phyloP scores from a whole-genome alignment of 2,888 invertebrate species.

The Drosophila testacea region DNA sequence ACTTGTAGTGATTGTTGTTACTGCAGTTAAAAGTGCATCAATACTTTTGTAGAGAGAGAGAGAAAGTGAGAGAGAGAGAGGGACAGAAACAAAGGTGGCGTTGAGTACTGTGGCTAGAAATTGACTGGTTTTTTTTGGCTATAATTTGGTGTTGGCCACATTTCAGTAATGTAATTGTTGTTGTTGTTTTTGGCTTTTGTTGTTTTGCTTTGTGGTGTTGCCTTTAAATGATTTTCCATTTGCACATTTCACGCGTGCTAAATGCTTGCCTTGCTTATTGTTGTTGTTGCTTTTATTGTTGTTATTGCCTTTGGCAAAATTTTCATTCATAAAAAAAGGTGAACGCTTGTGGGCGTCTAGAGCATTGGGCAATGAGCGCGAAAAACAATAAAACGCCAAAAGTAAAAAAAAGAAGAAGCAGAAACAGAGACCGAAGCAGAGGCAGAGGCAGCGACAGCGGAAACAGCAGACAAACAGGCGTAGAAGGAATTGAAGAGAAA shows the following conservation, averaged over 20 bases:
- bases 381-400: conserved; percentile 74
- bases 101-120: conserved; percentile 27
- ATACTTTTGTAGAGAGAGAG: background rate
- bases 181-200: conserved; percentile 18
- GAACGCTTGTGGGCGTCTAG: conserved; percentile 64
- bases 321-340: conserved; percentile 78
- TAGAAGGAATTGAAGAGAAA: conserved; percentile 19
- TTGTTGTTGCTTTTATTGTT: conserved; percentile 34
- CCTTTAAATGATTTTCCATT: conserved; percentile 78
- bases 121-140: conserved; percentile 60
- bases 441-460: conserved; percentile 35
- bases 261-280: conserved; percentile 50
- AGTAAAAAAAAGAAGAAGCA: conserved; percentile 15
- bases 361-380: conserved; percentile 40
- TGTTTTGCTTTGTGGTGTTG: conserved; percentile 46
- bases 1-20: background rate
- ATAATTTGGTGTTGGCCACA: conserved; percentile 39
- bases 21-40: conserved; percentile 8
- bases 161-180: conserved; percentile 28
- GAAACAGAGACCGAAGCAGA: conserved; percentile 3
- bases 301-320: conserved; percentile 56
- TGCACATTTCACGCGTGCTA: conserved; percentile 72
- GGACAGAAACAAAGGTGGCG: too few relatives aligned
- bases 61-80: too few relatives aligned
- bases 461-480: conserved; percentile 74